These are phyloP conservation scores for Edolisoma coerulescens DNA, from an alignment of 2,113 vertebrate genomes.

Conservation along the genomic window DNA sequence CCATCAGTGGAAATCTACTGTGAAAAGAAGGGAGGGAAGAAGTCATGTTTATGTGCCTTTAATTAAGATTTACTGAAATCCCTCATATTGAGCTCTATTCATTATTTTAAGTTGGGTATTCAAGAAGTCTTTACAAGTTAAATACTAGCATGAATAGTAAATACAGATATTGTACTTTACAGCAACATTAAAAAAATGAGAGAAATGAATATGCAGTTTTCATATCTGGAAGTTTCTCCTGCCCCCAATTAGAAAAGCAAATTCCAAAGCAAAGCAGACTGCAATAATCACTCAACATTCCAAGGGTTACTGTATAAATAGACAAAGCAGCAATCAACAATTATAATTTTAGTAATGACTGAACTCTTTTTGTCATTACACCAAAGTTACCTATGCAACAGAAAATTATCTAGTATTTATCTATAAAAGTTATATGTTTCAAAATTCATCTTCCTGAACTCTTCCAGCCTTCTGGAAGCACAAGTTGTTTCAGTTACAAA, in stretches of 20 bases:
- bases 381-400: background rate
- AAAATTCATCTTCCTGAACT: background rate
- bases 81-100: slow-evolving; percentile 2
- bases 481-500: background rate
- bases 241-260: slow-evolving; percentile 8
- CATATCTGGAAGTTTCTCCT: slow-evolving; percentile 7
- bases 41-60: background rate
- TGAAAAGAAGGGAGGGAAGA: slow-evolving; percentile 2
- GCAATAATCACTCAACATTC: slow-evolving; percentile 28
- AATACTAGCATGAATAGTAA: slow-evolving; percentile 59
- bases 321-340: slow-evolving; percentile 4
- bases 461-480: background rate
- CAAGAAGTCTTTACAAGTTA: slow-evolving; percentile 11
- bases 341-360: background rate
- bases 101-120: slow-evolving; percentile 15
- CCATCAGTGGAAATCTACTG: slow-evolving; percentile 35
- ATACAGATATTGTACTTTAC: slow-evolving; percentile 52
- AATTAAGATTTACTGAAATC: slow-evolving; percentile 45
- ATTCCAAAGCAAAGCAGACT: slow-evolving; percentile 18
- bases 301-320: slow-evolving; percentile 19
- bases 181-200: background rate
- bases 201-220: slow-evolving; percentile 37
- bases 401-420: background rate
- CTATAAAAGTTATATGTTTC: background rate
- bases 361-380: background rate